phyloP scores from a whole-genome alignment of 2,797 vertebrate species.

The Arnoldichthys spilopterus region DNA sequence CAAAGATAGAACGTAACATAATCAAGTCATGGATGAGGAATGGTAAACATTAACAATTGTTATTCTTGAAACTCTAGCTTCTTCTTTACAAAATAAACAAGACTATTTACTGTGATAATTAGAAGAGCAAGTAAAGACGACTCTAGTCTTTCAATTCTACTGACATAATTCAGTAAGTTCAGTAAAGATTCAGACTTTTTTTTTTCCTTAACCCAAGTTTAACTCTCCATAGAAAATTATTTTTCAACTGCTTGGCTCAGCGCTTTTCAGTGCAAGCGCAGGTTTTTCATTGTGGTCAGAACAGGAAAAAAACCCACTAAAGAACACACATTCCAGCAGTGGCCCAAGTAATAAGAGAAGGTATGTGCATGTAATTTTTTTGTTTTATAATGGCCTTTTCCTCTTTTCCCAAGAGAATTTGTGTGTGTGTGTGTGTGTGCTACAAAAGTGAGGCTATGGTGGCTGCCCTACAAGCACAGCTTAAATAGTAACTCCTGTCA shows the following conservation, averaged over 20 bases:
- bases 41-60: constrained; percentile 68
- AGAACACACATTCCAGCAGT: constrained; percentile 50
- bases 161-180: neutral
- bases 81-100: constrained; percentile 78
- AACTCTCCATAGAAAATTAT: constrained; percentile 43
- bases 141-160: constrained; percentile 32
- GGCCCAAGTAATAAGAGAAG: constrained; percentile 46
- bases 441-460: constrained; percentile 56
- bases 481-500: constrained; percentile 43
- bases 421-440: constrained; percentile 39
- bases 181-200: constrained; percentile 13
- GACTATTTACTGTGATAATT: constrained; percentile 71
- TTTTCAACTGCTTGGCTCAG: constrained; percentile 60
- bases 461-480: constrained; percentile 12
- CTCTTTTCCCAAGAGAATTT: constrained; percentile 55
- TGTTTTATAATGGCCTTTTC: constrained; percentile 66
- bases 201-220: constrained; percentile 13
- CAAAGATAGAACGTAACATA: constrained; percentile 50
- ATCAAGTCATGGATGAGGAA: constrained; percentile 67
- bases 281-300: constrained; percentile 55
- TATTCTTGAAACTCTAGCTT: constrained; percentile 58
- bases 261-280: constrained; percentile 57
- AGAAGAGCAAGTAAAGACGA: constrained; percentile 38
- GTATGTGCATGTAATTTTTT: constrained; percentile 60
- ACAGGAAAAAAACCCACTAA: constrained; percentile 59